A percentile compares a stretch with the other conserved stretches of the same genome.
phyloP scores from a whole-genome alignment of 2,113 vertebrate genomes.

The Thinocorus orbignyianus region DNA sequence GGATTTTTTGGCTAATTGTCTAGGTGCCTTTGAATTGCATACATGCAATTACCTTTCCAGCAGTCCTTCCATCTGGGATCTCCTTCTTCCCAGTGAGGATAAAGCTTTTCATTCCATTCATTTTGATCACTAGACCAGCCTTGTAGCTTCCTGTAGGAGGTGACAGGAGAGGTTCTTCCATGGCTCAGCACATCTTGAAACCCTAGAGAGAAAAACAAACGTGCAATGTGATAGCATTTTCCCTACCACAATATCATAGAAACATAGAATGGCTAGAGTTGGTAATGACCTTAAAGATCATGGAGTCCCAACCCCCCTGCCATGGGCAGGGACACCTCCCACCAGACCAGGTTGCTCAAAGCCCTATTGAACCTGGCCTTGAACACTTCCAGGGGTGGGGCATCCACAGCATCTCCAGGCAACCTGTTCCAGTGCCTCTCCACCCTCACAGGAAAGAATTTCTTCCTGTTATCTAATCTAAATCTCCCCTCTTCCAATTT shows the following conservation, averaged over 20 bases:
- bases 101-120: slow-evolving; percentile 87
- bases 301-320: too few species aligned
- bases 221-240: not conserved
- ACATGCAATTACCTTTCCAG: slow-evolving; percentile 72
- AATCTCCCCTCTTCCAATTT: too few species aligned
- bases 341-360: too few species aligned
- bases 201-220: slow-evolving; percentile 63
- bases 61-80: slow-evolving; percentile 75
- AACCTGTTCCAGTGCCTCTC: too few species aligned
- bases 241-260: not conserved
- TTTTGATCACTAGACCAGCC: slow-evolving; percentile 85
- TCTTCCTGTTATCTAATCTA: too few species aligned
- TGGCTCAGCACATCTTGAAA: slow-evolving; percentile 68
- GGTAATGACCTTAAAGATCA: too few species aligned
- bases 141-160: slow-evolving; percentile 40
- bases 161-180: slow-evolving; percentile 15
- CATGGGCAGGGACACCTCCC: too few species aligned
- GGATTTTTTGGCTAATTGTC: not conserved
- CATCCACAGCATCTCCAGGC: too few species aligned
- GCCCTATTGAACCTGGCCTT: too few species aligned
- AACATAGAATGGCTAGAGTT: too few species aligned
- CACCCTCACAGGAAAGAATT: too few species aligned
- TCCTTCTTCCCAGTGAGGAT: slow-evolving; percentile 80
- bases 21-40: not conserved
- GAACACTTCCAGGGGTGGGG: too few species aligned